These are phyloP conservation scores for Gobius niger DNA, from an alignment of 2,113 vertebrate species.

Conservation along the genomic window DNA sequence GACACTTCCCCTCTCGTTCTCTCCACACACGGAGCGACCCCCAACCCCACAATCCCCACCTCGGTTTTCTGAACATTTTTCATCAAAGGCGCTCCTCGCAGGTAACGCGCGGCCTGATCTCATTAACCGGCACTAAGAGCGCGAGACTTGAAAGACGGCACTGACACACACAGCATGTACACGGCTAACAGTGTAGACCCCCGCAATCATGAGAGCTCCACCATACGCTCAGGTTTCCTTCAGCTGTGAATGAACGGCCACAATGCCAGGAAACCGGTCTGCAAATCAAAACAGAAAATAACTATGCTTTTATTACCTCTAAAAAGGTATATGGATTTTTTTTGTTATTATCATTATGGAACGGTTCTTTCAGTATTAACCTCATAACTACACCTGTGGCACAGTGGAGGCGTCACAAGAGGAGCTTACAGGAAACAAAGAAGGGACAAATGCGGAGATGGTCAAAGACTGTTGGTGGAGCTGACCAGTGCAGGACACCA, in stretches of 20 bases:
- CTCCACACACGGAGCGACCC: conserved; percentile 18
- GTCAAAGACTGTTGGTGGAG: no score
- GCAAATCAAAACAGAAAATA: background rate
- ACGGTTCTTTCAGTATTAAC: no score
- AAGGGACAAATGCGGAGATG: no score
- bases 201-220: conserved; percentile 50
- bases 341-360: no score
- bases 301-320: no score
- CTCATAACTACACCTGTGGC: no score
- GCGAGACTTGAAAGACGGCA: conserved; percentile 52
- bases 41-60: background rate
- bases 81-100: conserved; percentile 63
- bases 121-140: conserved; percentile 66
- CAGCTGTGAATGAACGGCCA: conserved; percentile 27
- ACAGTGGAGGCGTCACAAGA: no score
- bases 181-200: conserved; percentile 34
- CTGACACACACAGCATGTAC: conserved; percentile 29
- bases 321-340: no score
- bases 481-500: no score
- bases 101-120: conserved; percentile 65
- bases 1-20: conserved; percentile 47
- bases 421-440: no score
- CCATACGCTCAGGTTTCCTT: conserved; percentile 52
- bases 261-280: conserved; percentile 41
- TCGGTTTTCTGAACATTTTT: conserved; percentile 62